Percentiles rank a stretch among this genome's conserved stretches.
Evolutionary conservation across 2,113 vertebrate genomes (phyloP).

Genomic region (Stigmatopora argus): DNA sequence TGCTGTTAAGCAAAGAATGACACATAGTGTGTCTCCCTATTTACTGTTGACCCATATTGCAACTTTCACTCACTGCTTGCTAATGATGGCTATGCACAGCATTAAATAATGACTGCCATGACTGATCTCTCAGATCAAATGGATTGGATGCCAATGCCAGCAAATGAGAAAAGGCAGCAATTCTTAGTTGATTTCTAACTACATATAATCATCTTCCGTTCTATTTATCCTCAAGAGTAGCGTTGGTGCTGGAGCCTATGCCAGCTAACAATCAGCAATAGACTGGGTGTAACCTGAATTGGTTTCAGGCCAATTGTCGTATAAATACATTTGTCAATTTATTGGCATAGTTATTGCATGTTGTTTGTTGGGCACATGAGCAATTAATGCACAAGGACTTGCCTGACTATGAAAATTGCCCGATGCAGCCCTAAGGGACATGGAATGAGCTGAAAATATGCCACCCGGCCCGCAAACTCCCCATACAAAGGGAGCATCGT

Average conservation of each 20-base stretch:
- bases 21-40: background rate
- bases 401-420: constrained; percentile 45
- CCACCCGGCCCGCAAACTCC: constrained; percentile 43
- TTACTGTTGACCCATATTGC: background rate
- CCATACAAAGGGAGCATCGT: constrained; percentile 43
- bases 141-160: too few relatives aligned
- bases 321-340: constrained; percentile 25
- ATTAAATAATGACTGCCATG: too few relatives aligned
- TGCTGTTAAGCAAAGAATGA: background rate
- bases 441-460: constrained; percentile 49
- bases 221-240: too few relatives aligned
- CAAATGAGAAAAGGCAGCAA: background rate
- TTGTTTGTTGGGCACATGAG: constrained; percentile 51
- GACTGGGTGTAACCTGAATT: background rate
- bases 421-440: constrained; percentile 45
- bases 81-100: too few relatives aligned
- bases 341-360: constrained; percentile 36
- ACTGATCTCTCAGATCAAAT: too few relatives aligned
- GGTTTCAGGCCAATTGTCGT: too few relatives aligned
- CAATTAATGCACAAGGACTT: constrained; percentile 43
- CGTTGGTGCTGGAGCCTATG: too few relatives aligned
- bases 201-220: background rate
- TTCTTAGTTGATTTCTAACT: background rate
- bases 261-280: background rate
- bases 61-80: background rate